Conservation (phyloP, 2,888 invertebrate species). For the Sminthurides aquaticus region DNA sequence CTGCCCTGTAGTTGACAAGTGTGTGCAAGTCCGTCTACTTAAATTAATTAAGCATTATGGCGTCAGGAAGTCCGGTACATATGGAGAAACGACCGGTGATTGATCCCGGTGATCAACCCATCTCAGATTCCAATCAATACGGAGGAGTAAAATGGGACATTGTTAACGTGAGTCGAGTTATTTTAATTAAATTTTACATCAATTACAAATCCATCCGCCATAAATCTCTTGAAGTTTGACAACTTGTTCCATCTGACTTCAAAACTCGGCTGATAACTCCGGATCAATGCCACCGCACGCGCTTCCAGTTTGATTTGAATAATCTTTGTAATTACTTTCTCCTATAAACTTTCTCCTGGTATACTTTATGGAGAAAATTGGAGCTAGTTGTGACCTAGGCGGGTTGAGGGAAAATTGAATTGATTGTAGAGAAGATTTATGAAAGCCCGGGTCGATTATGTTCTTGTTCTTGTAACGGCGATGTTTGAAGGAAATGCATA, state of each 20-base stretch:
- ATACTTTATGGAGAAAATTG: background rate
- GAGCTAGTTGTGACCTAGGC: background rate
- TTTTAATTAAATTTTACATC: background rate
- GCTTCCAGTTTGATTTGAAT: background rate
- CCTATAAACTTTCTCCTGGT: no score
- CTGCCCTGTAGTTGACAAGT: no score
- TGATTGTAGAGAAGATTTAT: no score
- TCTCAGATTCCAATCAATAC: constrained; percentile 19
- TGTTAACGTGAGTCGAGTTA: constrained; percentile 24
- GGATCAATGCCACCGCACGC: no score
- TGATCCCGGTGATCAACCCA: constrained; percentile 3
- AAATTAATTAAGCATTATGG: no score
- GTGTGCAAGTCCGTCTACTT: no score
- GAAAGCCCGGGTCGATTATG: no score
- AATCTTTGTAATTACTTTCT: no score
- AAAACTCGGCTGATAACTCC: background rate
- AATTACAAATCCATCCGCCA: background rate
- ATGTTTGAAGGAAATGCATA: background rate
- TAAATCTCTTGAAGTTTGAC: no score
- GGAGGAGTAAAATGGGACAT: constrained; percentile 32
- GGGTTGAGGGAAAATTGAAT: background rate
- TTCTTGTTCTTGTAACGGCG: no score
- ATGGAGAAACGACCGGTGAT: background rate
- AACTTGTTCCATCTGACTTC: background rate
- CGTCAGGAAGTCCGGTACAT: constrained; percentile 19